These are phyloP conservation scores for Druon quercuslanigerum DNA, from an alignment of 1,140 invertebrate genomes.

Conservation along the genomic window DNA sequence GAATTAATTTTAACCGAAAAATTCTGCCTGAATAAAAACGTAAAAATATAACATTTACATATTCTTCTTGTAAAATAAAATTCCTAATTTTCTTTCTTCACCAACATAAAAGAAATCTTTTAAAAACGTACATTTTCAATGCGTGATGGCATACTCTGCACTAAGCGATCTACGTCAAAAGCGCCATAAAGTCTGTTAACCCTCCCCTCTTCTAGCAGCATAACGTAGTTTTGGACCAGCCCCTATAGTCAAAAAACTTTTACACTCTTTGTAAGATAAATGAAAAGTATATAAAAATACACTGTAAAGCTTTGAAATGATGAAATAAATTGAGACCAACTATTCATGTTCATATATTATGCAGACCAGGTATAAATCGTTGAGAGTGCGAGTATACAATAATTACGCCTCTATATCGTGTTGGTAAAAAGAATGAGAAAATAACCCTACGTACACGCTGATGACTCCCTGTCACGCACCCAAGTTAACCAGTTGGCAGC, in stretches of 20 bases:
- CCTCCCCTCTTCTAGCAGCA: no score
- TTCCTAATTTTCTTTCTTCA: no score
- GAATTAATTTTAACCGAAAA: no score
- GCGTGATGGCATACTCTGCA: no score
- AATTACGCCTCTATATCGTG: conserved; percentile 50
- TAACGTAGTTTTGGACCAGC: no score
- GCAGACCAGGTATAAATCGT: conserved; percentile 21
- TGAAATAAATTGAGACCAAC: conserved; percentile 2
- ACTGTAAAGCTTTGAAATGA: neutral
- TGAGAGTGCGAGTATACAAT: conserved; percentile 33
- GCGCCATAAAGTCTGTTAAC: no score
- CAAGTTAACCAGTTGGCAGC: conserved; percentile 47
- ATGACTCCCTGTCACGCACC: conserved; percentile 51
- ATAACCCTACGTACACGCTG: conserved; percentile 48
- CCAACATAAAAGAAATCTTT: no score
- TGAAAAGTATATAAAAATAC: neutral
- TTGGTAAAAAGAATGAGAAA: conserved; percentile 43
- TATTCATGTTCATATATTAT: conserved; percentile 2
- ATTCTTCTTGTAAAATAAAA: no score
- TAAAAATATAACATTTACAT: no score
- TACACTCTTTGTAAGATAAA: neutral
- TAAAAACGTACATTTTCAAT: no score
- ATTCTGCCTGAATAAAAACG: no score
- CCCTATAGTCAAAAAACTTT: neutral
- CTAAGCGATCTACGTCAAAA: no score